phyloP scores from a whole-genome alignment of 1,140 invertebrate species.

The Drosophila ogumai region DNA sequence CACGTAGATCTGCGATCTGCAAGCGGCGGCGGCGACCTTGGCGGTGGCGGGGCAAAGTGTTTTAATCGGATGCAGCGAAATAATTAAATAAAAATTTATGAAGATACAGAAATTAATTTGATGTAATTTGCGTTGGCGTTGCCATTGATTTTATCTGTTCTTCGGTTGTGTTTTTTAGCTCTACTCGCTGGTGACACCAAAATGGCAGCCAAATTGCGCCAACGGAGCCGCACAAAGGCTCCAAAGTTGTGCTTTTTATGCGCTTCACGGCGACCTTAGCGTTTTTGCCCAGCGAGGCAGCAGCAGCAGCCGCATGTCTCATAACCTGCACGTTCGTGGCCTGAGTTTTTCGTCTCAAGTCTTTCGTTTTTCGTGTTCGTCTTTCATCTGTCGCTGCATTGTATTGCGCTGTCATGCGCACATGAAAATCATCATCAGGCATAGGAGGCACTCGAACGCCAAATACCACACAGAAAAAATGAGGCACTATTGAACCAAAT shows the following conservation, averaged over 20 bases:
- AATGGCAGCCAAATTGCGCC: slow-evolving; percentile 77
- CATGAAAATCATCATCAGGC: slow-evolving; percentile 72
- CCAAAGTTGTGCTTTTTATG: slow-evolving; percentile 69
- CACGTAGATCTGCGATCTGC: slow-evolving; percentile 48
- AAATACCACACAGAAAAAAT: too few relatives aligned
- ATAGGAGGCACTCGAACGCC: too few relatives aligned
- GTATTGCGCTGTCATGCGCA: slow-evolving; percentile 81
- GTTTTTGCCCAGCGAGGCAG: slow-evolving; percentile 46
- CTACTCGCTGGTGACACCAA: slow-evolving; percentile 66
- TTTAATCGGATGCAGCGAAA: slow-evolving; percentile 76
- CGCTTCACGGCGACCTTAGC: slow-evolving; percentile 65
- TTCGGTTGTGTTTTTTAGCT: slow-evolving; percentile 13
- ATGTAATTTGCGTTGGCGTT: slow-evolving; percentile 81
- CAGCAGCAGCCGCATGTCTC: slow-evolving; percentile 50
- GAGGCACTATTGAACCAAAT: too few relatives aligned
- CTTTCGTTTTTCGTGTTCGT: slow-evolving; percentile 29
- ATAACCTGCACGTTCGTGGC: slow-evolving; percentile 77
- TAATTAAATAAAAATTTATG: slow-evolving; percentile 66
- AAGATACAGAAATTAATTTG: slow-evolving; percentile 77
- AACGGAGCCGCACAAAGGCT: slow-evolving; percentile 63
- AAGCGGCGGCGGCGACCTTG: slow-evolving; percentile 41
- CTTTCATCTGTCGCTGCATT: slow-evolving; percentile 56
- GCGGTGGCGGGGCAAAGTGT: slow-evolving; percentile 53
- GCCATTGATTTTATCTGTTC: slow-evolving; percentile 59
- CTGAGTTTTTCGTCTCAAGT: slow-evolving; percentile 68